Evolutionary conservation across 2,888 invertebrate genomes (phyloP).

Genomic region (Unio pictorum): DNA sequence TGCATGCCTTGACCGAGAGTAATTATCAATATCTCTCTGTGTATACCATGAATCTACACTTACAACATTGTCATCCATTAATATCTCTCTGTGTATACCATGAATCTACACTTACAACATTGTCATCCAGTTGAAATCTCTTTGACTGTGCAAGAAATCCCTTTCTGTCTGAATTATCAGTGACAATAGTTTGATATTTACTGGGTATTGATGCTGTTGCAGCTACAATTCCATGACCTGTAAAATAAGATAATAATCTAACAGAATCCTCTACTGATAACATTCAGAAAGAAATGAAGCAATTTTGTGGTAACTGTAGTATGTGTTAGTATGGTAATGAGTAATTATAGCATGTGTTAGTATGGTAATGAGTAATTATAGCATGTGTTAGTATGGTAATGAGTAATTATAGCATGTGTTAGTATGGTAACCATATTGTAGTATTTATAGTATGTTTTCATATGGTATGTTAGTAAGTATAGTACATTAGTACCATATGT

Average conservation of each 20-base stretch:
- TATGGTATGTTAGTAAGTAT: too few species aligned
- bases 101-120: conserved; percentile 40
- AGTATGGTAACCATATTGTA: too few species aligned
- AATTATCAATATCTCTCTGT: not conserved
- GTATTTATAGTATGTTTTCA: too few species aligned
- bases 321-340: too few species aligned
- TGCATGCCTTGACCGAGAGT: not conserved
- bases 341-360: too few species aligned
- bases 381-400: too few species aligned
- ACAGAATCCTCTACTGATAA: not conserved
- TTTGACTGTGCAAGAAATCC: conserved; percentile 67
- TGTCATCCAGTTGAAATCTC: conserved; percentile 60
- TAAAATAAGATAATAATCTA: conserved; percentile 12
- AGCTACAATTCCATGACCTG: conserved; percentile 65
- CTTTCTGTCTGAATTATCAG: conserved; percentile 67
- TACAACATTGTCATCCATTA: conserved; percentile 49
- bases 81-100: not conserved
- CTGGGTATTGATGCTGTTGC: conserved; percentile 70
- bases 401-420: too few species aligned
- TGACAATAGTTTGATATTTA: conserved; percentile 70
- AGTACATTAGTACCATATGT: too few species aligned
- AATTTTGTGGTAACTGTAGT: too few species aligned
- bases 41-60: conserved; percentile 10
- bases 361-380: too few species aligned
- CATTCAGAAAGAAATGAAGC: not conserved